Conservation (phyloP, 2,113 vertebrate genomes). For the Microcebus ravelobensis region DNA sequence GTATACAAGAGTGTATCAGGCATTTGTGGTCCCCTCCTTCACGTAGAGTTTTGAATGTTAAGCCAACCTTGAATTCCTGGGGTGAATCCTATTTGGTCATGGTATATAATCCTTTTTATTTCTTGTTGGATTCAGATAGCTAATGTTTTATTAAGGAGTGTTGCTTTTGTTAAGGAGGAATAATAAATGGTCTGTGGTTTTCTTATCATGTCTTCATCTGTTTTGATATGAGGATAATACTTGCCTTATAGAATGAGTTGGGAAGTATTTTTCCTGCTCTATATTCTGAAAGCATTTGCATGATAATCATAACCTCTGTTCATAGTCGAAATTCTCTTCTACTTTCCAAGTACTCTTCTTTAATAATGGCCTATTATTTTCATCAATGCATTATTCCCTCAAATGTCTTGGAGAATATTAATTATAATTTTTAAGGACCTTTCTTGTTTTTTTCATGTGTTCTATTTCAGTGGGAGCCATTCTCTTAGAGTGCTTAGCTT, state of each 20-base stretch:
- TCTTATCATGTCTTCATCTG: neutral
- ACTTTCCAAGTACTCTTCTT: neutral
- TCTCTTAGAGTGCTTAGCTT: neutral
- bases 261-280: neutral
- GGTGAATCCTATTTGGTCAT: neutral
- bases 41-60: neutral
- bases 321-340: neutral
- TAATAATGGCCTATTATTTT: neutral
- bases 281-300: neutral
- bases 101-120: neutral
- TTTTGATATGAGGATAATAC: neutral
- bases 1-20: neutral
- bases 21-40: neutral
- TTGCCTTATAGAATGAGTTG: neutral
- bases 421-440: neutral
- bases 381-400: neutral
- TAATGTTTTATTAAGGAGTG: neutral
- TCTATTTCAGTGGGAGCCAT: neutral
- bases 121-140: neutral
- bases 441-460: neutral
- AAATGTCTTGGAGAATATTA: neutral
- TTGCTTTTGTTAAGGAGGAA: neutral
- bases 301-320: neutral
- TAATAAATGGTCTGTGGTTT: neutral
- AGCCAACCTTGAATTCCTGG: neutral